A percentile compares a stretch with the other conserved stretches of the same genome.
Conservation (phyloP, 2,797 vertebrate genomes). For the Sebastes flavidus region DNA sequence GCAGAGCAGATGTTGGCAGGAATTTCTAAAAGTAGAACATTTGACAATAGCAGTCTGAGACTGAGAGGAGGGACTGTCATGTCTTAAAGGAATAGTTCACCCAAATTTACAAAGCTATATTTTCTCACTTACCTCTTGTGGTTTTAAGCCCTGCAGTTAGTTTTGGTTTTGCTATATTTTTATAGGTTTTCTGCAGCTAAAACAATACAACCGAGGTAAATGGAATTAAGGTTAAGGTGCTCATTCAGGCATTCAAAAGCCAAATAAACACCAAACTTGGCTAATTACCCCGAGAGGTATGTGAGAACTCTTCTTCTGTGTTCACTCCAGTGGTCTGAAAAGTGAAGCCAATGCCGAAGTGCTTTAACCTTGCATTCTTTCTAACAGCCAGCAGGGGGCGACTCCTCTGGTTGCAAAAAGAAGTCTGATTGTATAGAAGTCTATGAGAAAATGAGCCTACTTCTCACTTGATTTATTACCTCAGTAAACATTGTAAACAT, state of each 20-base stretch:
- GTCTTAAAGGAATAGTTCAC: conserved; percentile 6
- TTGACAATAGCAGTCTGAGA: conserved; percentile 3
- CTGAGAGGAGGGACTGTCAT: conserved; percentile 1
- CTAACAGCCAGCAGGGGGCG: no score
- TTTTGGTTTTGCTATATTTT: background rate
- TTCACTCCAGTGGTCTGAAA: no score
- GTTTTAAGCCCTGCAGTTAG: background rate
- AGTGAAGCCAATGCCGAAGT: no score
- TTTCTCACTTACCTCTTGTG: background rate
- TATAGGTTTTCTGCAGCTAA: background rate
- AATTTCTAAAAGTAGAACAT: conserved; percentile 60
- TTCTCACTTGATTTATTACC: no score
- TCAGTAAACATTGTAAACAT: no score
- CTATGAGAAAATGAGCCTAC: no score
- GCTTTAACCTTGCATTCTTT: no score
- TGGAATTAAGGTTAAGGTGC: background rate
- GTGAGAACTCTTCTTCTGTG: background rate
- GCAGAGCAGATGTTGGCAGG: conserved; percentile 40
- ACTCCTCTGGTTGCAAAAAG: no score
- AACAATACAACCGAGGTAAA: background rate
- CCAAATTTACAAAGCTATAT: background rate
- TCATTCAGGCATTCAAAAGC: background rate
- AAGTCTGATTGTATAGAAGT: no score
- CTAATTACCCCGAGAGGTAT: background rate
- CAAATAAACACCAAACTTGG: background rate